Evolutionary conservation across 2,113 vertebrate genomes (phyloP).

Genomic region (Chaetodon auriga): DNA sequence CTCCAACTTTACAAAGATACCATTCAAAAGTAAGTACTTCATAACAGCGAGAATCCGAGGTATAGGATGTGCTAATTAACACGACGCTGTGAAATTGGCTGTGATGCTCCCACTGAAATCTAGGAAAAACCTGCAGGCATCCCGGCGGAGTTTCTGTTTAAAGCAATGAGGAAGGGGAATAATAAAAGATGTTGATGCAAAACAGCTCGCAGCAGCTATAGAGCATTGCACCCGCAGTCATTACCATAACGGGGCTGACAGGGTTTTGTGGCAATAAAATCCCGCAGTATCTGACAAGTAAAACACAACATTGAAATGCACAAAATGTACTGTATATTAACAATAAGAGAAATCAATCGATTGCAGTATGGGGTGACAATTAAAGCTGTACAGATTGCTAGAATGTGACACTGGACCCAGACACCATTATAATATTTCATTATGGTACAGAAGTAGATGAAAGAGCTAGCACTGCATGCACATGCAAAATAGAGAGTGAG

Average conservation of each 20-base stretch:
- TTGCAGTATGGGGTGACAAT: not conserved
- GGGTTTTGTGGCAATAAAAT: constrained; percentile 12
- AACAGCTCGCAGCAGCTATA: constrained; percentile 31
- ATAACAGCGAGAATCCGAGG: not conserved
- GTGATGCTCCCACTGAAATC: constrained; percentile 8
- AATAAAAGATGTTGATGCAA: constrained; percentile 43
- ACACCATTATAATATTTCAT: not conserved
- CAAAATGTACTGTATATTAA: not conserved
- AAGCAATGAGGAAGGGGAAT: constrained; percentile 25
- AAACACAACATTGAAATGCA: constrained; percentile 8
- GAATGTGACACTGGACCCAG: not conserved
- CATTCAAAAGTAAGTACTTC: not conserved
- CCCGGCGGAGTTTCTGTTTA: not conserved
- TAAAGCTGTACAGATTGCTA: not conserved
- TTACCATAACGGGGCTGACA: constrained; percentile 42
- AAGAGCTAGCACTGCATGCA: constrained; percentile 38
- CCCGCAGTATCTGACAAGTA: constrained; percentile 27
- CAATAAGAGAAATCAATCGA: not conserved
- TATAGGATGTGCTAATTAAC: constrained; percentile 35
- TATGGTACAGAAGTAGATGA: not conserved
- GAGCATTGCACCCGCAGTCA: constrained; percentile 16
- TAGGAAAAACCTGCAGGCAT: constrained; percentile 30
- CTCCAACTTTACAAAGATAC: not conserved
- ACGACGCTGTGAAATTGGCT: constrained; percentile 2
- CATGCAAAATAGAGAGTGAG: constrained; percentile 12